Evolutionary conservation across 2,113 vertebrate genomes (phyloP).

Genomic region (Corynorhinus townsendii): DNA sequence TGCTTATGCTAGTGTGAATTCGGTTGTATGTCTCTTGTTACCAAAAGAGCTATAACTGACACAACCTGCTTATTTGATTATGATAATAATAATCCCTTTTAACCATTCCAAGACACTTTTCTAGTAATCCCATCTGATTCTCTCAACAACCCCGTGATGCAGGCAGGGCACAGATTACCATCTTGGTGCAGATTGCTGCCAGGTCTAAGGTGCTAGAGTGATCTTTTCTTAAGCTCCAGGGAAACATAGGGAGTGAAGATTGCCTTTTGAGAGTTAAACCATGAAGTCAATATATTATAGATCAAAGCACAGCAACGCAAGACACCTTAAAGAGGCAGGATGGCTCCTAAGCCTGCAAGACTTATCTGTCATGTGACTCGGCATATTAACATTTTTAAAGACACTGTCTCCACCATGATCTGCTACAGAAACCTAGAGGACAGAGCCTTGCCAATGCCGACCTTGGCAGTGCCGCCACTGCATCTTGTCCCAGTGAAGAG

Average conservation of each 20-base stretch:
- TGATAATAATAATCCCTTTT: not conserved
- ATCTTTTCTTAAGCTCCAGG: not conserved
- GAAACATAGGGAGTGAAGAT: not conserved
- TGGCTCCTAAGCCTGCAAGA: not conserved
- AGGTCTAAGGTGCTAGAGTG: not conserved
- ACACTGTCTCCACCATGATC: not conserved
- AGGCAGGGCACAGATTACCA: not conserved
- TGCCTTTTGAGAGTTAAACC: slow-evolving; percentile 33
- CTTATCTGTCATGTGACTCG: not conserved
- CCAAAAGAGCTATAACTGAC: not conserved
- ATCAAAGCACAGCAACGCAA: slow-evolving; percentile 42
- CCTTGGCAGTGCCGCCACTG: not conserved
- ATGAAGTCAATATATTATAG: slow-evolving; percentile 55
- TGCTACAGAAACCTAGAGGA: not conserved
- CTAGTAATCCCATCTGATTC: not conserved
- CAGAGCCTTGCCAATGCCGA: not conserved
- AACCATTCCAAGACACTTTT: not conserved
- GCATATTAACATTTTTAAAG: slow-evolving; percentile 21
- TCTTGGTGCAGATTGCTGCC: not conserved
- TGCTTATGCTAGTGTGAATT: not conserved
- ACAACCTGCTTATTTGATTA: not conserved
- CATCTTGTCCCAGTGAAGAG: not conserved
- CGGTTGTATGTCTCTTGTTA: not conserved
- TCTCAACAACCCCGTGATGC: not conserved
- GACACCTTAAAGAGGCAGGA: slow-evolving; percentile 26